Conservation (phyloP, 2,797 vertebrate species). For the Schizopygopsis pylzovi region DNA sequence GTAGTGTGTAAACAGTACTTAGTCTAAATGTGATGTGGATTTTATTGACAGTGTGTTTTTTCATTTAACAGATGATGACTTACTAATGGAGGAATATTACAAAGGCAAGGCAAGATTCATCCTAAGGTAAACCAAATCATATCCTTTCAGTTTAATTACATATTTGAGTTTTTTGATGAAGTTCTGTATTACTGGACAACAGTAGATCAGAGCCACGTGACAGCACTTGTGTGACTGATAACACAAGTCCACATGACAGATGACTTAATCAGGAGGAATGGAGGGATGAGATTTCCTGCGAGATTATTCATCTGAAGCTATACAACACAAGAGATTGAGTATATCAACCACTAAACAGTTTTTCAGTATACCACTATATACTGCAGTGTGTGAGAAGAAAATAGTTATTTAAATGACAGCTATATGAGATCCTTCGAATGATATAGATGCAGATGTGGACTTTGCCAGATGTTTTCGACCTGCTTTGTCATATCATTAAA, state of each 20-base stretch:
- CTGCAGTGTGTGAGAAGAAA: neutral
- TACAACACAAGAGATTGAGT: slow-evolving; percentile 54
- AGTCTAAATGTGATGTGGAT: neutral
- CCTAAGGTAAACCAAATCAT: neutral
- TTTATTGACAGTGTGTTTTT: neutral
- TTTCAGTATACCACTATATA: slow-evolving; percentile 27
- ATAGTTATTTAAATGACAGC: neutral
- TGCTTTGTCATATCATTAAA: slow-evolving; percentile 62
- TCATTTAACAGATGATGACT: neutral
- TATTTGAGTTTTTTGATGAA: neutral
- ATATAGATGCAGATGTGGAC: slow-evolving; percentile 54
- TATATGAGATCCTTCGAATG: neutral
- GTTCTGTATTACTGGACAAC: neutral
- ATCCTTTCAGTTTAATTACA: neutral
- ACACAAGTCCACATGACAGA: slow-evolving; percentile 65
- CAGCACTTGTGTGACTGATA: neutral
- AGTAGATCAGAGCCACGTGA: slow-evolving; percentile 4
- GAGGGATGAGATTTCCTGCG: slow-evolving; percentile 44
- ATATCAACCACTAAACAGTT: slow-evolving; percentile 63
- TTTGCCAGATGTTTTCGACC: slow-evolving; percentile 68
- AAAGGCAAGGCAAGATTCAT: neutral
- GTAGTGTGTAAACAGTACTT: neutral
- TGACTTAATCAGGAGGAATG: slow-evolving; percentile 56
- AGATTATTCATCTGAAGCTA: slow-evolving; percentile 61
- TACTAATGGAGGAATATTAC: neutral